These are phyloP conservation scores for Eupithecia dodoneata DNA, from an alignment of 2,888 invertebrate species.

Conservation along the genomic window DNA sequence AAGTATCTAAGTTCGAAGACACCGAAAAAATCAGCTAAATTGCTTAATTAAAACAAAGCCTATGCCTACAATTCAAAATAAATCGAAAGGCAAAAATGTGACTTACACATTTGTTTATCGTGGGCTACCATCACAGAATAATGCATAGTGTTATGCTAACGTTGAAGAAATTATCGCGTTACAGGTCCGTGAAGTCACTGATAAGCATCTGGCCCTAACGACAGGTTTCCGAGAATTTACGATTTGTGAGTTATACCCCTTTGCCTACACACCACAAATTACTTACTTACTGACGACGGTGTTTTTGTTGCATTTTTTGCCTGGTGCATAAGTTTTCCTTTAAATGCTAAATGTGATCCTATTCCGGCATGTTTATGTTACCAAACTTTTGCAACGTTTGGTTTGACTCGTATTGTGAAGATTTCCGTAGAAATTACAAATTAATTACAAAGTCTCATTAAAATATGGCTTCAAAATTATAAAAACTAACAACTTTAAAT, in stretches of 20 bases:
- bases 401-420: neutral
- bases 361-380: neutral
- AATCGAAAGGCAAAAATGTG: neutral
- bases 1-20: neutral
- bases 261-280: constrained; percentile 26
- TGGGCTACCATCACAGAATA: constrained; percentile 16
- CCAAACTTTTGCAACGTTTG: neutral
- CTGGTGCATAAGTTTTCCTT: constrained; percentile 32
- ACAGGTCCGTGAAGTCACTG: constrained; percentile 54
- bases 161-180: constrained; percentile 59
- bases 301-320: constrained; percentile 38
- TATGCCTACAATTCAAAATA: neutral
- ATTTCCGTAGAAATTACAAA: neutral
- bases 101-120: constrained; percentile 10
- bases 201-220: constrained; percentile 60
- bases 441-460: neutral
- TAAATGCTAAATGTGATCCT: constrained; percentile 23
- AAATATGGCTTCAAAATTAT: neutral
- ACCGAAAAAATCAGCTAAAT: neutral
- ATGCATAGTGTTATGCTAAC: constrained; percentile 39
- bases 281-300: constrained; percentile 14
- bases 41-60: neutral
- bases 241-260: constrained; percentile 55
- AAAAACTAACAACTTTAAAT: neutral
- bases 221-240: constrained; percentile 59